Evolutionary conservation across 1,140 invertebrate species (phyloP), one percentile per base, ranked within the genome.

Genomic region (Sycobia sp.): DNA sequence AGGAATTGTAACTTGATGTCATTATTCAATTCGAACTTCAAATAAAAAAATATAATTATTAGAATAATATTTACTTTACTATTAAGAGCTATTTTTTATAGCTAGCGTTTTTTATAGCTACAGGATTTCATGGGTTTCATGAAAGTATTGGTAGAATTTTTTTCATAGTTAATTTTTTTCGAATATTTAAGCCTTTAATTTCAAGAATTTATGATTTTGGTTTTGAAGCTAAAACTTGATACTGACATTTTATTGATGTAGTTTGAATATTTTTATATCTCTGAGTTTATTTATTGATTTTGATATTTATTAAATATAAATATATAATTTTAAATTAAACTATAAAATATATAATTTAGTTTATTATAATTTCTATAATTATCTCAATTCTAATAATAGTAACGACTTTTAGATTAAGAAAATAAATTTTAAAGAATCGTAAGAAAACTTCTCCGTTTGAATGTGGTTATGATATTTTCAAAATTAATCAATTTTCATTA

Each of bases 201-300:
- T 87, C 84, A 49, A 79, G 55, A 68, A 79, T 61, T 54, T 86
- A 90, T 76, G 86, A 89, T 72, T 86, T 89, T 76, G 85, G 86
- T 68, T 89, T 90, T 83, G 87, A 90, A 84, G 84, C 84, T 56
- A 84, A 85, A 56, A 84, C 86, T 25, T 89, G 88, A 87, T 90
- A 90, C 66, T 90, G 88, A 86, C 87, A 90, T 78, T 90, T 90
- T 84, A 85, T 90, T 54, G 87, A 90, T 85, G 84, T 90, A 69
- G 83, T 90, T 11, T 90, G 88, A 86, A 77, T 90, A 83, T 89
- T 89, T 70, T 71, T 89, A 66, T 89, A 86, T 83, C 79, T 88
- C 65, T 85, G 82, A 56, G 83, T 89, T 76, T 89, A 89, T 70
- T n/a, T 89, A 86, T 86, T 89, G 86, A 86, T 82, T 62, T 55